Evolutionary conservation across 1,140 invertebrate genomes (phyloP).

Genomic region (Elysia chlorotica): DNA sequence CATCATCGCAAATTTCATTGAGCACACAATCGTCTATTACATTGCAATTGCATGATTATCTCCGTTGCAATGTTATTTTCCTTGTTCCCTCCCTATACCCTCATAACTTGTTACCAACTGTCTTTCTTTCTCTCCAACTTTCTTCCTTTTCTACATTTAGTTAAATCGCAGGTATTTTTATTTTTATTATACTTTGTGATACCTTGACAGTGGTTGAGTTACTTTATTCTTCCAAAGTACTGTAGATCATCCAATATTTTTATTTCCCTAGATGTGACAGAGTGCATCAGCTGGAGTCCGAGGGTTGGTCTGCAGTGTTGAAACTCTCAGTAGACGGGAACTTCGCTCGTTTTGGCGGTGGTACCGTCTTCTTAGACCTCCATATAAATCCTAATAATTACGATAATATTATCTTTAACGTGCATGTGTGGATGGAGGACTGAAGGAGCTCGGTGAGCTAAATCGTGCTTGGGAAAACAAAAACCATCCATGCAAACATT

Average conservation of each 20-base stretch:
- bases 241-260: not conserved
- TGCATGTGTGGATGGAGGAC: not conserved
- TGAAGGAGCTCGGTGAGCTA: not conserved
- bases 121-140: not conserved
- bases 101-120: not conserved
- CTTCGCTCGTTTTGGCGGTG: slow-evolving; percentile 55
- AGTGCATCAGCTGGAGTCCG: slow-evolving; percentile 52
- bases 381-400: slow-evolving; percentile 41
- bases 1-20: too few relatives aligned
- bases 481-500: too few relatives aligned
- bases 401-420: not conserved
- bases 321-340: slow-evolving; percentile 42
- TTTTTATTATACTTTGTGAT: not conserved
- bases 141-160: not conserved
- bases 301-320: slow-evolving; percentile 52
- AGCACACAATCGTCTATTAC: too few relatives aligned
- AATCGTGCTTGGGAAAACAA: not conserved
- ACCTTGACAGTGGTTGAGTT: not conserved
- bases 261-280: slow-evolving; percentile 48
- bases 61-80: too few relatives aligned
- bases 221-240: not conserved
- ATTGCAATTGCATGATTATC: too few relatives aligned
- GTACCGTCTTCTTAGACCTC: too few relatives aligned
- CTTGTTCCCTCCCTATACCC: not conserved
- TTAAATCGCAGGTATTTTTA: not conserved